Conservation (phyloP, 2,113 vertebrate species). For the Chloropsis cyanopogon region DNA sequence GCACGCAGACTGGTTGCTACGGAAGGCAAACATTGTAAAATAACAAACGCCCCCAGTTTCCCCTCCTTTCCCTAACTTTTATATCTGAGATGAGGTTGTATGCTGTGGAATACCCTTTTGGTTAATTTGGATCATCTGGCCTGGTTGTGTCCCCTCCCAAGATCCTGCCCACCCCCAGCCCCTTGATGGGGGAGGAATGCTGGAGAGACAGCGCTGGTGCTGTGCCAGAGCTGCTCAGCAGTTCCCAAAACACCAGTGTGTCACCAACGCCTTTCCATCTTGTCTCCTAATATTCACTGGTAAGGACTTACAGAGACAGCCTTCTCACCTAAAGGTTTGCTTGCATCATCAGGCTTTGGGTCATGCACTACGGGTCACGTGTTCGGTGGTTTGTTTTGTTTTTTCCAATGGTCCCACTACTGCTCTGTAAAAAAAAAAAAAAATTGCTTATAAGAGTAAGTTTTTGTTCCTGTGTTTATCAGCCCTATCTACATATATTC, state of each 20-base stretch:
- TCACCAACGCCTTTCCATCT: not conserved
- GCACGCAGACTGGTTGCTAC: rapidly evolving
- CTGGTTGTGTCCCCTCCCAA: not conserved
- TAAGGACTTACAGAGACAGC: not conserved
- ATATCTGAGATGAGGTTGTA: rapidly evolving
- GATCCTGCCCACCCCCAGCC: not conserved
- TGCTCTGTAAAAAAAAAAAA: not conserved
- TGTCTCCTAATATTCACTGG: not conserved
- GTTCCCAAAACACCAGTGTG: not conserved
- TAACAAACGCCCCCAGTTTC: not conserved
- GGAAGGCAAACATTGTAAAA: not conserved
- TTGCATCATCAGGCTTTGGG: not conserved
- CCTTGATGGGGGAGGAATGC: not conserved
- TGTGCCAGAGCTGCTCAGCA: not conserved
- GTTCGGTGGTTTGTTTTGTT: not conserved
- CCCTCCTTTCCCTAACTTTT: not conserved
- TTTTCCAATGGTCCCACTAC: not conserved
- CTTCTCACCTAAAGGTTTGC: not conserved
- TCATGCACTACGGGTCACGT: not conserved
- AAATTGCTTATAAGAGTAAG: not conserved
- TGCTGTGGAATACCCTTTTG: not conserved
- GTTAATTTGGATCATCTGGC: not conserved
- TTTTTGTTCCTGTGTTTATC: not conserved
- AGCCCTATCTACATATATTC: not conserved
- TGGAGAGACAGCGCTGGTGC: not conserved